Conservation (phyloP, 2,113 vertebrate genomes). For the Tyto alba region DNA sequence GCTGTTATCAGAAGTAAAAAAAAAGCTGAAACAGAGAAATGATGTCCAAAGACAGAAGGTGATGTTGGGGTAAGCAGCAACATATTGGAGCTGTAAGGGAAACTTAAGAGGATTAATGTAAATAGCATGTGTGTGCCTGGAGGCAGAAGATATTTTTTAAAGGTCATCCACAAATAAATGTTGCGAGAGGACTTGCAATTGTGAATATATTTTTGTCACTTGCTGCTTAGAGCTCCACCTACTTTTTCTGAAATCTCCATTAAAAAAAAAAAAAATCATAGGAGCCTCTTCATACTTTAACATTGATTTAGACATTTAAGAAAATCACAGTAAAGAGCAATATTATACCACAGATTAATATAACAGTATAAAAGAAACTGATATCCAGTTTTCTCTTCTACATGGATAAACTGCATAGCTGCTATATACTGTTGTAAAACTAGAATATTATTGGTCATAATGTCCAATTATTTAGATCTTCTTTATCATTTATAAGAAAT, state of each 20-base stretch:
- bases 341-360: background rate
- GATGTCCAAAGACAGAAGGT: background rate
- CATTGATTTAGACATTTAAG: background rate
- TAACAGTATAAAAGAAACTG: background rate
- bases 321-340: background rate
- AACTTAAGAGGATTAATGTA: constrained; percentile 27
- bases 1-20: background rate
- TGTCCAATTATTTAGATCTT: background rate
- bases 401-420: background rate
- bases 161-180: constrained; percentile 6
- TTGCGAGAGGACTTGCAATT: background rate
- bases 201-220: background rate
- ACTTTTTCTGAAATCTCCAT: background rate
- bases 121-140: constrained; percentile 13
- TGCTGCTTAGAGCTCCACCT: background rate
- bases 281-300: background rate
- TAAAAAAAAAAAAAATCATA: background rate
- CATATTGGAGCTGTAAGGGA: background rate
- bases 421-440: background rate
- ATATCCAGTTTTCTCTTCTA: background rate
- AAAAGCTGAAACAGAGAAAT: background rate
- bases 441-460: background rate
- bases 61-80: background rate
- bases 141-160: constrained; percentile 25
- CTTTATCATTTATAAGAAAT: background rate